phyloP scores from a whole-genome alignment of 1,140 invertebrate genomes.

The Gryllus bimaculatus region DNA sequence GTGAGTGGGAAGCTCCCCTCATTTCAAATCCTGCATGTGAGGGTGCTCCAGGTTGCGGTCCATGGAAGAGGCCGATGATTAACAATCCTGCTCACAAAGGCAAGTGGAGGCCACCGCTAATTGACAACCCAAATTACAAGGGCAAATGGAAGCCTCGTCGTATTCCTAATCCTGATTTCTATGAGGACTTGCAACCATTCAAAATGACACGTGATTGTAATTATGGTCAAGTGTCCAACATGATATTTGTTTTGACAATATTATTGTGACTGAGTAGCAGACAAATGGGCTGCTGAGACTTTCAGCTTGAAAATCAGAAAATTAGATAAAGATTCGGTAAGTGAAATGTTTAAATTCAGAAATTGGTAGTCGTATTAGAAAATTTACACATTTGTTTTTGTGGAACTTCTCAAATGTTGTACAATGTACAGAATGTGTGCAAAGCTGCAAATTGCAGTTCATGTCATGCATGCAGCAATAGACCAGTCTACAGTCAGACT shows the following conservation, averaged over 20 bases:
- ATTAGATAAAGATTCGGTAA: constrained; percentile 68
- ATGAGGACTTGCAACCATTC: constrained; percentile 85
- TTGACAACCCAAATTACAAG: constrained; percentile 89
- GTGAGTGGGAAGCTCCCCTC: constrained; percentile 92
- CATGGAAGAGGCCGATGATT: constrained; percentile 77
- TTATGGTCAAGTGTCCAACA: constrained; percentile 96
- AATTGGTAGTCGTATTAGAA: no score
- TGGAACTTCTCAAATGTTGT: no score
- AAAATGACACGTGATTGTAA: constrained; percentile 86
- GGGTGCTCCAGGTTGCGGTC: constrained; percentile 79
- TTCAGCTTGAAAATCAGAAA: constrained; percentile 76
- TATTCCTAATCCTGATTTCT: constrained; percentile 87
- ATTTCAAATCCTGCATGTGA: constrained; percentile 86
- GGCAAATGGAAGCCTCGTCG: constrained; percentile 85
- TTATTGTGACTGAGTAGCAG: constrained; percentile 82
- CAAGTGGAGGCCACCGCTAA: constrained; percentile 81
- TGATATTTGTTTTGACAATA: constrained; percentile 92
- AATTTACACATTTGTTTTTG: no score
- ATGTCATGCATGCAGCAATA: no score
- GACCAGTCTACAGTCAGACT: no score
- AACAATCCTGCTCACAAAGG: constrained; percentile 89
- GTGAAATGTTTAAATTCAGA: constrained; percentile 29
- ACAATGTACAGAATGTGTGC: no score
- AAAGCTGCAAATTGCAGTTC: no score
- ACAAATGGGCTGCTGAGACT: constrained; percentile 71